Percentiles rank a stretch among this genome's conserved stretches.
These are phyloP conservation scores for Himalopsyche phryganea DNA, from an alignment of 1,140 invertebrate species.

Conservation along the genomic window DNA sequence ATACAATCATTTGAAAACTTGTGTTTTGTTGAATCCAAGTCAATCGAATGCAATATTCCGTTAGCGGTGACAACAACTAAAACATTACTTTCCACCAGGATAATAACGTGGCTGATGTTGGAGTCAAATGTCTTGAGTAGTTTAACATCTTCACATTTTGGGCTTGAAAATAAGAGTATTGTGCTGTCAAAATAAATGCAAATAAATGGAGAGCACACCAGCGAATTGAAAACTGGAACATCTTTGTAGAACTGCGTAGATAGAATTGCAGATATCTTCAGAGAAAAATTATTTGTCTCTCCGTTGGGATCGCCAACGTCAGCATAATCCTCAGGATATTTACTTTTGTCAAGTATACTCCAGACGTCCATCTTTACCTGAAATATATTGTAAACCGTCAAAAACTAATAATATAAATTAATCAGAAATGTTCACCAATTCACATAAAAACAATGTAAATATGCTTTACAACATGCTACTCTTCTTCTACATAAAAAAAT, in stretches of 20 bases:
- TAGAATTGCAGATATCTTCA: conserved; percentile 23
- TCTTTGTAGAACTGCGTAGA: conserved; percentile 3
- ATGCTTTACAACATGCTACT: too few relatives aligned
- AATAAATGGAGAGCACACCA: conserved; percentile 16
- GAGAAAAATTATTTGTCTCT: conserved; percentile 25
- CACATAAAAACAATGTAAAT: too few relatives aligned
- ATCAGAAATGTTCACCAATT: too few relatives aligned
- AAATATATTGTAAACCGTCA: too few relatives aligned
- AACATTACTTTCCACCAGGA: conserved; percentile 5
- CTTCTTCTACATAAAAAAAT: too few relatives aligned
- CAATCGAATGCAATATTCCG: conserved; percentile 7
- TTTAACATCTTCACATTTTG: conserved; percentile 21
- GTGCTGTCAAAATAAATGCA: conserved; percentile 26
- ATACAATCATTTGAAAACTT: not conserved
- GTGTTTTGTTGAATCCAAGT: conserved; percentile 5
- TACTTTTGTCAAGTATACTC: conserved; percentile 22
- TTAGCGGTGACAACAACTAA: conserved; percentile 13
- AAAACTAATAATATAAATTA: too few relatives aligned
- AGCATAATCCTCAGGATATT: conserved; percentile 16
- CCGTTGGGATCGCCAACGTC: conserved; percentile 17
- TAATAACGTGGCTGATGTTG: conserved; percentile 11
- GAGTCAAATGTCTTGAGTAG: conserved; percentile 26
- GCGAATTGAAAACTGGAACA: conserved; percentile 7
- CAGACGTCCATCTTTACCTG: conserved; percentile 21
- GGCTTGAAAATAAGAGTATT: conserved; percentile 10